Evolutionary conservation across 1,140 invertebrate genomes (phyloP).

Genomic region (Coptotermes formosanus): DNA sequence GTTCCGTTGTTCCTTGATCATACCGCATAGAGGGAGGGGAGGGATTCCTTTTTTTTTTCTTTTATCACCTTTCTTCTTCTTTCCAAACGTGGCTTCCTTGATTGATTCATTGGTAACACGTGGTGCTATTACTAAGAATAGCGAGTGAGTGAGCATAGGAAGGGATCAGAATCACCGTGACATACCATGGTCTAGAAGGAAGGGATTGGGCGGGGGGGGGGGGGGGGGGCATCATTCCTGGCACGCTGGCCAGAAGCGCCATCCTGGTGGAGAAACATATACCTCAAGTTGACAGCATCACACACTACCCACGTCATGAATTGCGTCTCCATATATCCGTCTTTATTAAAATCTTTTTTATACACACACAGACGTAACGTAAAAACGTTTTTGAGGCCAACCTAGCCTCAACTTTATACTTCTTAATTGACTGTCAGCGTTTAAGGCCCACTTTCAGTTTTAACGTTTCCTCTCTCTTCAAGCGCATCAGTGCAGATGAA

Average conservation of each 20-base stretch:
- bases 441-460: constrained; percentile 3
- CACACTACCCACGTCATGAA: neutral
- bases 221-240: neutral
- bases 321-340: constrained; percentile 20
- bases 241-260: constrained; percentile 16
- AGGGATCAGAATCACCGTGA: neutral
- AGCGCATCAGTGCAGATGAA: neutral
- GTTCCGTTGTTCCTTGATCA: neutral
- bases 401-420: constrained; percentile 4
- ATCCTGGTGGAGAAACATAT: neutral
- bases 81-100: constrained; percentile 10
- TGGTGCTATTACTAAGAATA: constrained; percentile 25
- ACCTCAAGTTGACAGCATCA: constrained; percentile 1
- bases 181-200: neutral
- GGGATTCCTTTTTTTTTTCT: neutral
- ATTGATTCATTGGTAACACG: constrained; percentile 26
- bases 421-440: constrained; percentile 24
- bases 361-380: neutral
- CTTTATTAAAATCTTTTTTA: constrained; percentile 15
- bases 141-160: neutral
- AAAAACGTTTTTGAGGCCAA: neutral
- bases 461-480: neutral
- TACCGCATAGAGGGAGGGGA: neutral
- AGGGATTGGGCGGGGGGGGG: neutral
- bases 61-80: neutral